phyloP scores from a whole-genome alignment of 2,888 invertebrate species.

The Koerneria pararmatus region DNA sequence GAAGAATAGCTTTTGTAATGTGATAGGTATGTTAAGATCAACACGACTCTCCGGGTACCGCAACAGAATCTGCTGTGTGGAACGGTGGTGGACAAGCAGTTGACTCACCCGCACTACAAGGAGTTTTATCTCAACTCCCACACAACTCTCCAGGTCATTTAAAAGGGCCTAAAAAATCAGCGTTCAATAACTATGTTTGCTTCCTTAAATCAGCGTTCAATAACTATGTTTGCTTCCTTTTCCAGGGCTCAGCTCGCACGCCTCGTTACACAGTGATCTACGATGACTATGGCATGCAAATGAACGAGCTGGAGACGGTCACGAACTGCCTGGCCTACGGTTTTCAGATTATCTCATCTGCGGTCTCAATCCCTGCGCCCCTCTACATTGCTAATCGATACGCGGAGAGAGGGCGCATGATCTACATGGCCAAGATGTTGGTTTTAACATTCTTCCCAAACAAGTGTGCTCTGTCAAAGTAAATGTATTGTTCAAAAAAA shows the following conservation, averaged over 20 bases:
- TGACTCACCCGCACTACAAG: slow-evolving; percentile 40
- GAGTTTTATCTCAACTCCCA: slow-evolving; percentile 54
- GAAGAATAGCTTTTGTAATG: not conserved
- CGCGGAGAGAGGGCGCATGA: slow-evolving; percentile 41
- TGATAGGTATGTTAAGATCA: slow-evolving; percentile 17
- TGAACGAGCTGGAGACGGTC: slow-evolving; percentile 43
- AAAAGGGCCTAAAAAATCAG: no score
- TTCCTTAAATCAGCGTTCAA: no score
- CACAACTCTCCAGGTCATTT: slow-evolving; percentile 51
- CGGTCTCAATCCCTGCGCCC: slow-evolving; percentile 49
- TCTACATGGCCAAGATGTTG: slow-evolving; percentile 20
- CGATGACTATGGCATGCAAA: slow-evolving; percentile 37
- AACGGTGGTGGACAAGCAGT: slow-evolving; percentile 41
- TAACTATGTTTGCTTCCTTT: no score
- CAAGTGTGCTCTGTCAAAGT: no score
- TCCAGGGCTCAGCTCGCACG: slow-evolving; percentile 53
- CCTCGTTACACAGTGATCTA: slow-evolving; percentile 50
- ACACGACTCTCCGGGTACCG: slow-evolving; percentile 23
- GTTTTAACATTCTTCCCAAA: no score
- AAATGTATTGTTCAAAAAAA: no score
- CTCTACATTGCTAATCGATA: slow-evolving; percentile 49
- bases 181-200: no score
- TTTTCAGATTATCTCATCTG: slow-evolving; percentile 45
- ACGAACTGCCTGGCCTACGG: slow-evolving; percentile 42
- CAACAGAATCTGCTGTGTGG: slow-evolving; percentile 48